Percentiles rank a stretch among this genome's conserved stretches.
These are phyloP conservation scores for Gasterosteus nipponicus DNA, from an alignment of 2,113 vertebrate genomes.

Conservation along the genomic window DNA sequence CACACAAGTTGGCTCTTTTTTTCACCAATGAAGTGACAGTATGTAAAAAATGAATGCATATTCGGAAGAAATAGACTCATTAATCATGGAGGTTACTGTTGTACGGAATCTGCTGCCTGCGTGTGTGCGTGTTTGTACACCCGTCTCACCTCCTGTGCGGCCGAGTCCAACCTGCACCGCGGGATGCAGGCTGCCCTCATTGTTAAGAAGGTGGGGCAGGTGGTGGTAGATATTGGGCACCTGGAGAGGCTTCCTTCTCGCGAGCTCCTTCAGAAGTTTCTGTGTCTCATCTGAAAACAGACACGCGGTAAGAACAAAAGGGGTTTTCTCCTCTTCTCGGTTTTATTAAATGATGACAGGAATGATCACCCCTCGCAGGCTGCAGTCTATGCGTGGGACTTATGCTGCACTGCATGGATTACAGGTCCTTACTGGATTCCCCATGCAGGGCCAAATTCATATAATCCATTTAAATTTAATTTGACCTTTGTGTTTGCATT, in stretches of 20 bases:
- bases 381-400: background rate
- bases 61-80: background rate
- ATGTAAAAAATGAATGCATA: background rate
- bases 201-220: conserved; percentile 97
- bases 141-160: conserved; percentile 90
- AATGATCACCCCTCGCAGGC: background rate
- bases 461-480: background rate
- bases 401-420: background rate
- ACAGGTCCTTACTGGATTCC: background rate
- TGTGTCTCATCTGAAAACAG: conserved; percentile 89
- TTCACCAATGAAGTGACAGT: too few relatives aligned
- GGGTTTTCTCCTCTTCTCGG: background rate
- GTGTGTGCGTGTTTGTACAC: background rate
- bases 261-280: conserved; percentile 94
- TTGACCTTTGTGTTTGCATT: background rate
- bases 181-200: conserved; percentile 96
- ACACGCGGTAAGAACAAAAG: background rate
- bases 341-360: background rate
- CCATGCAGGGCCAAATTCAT: background rate
- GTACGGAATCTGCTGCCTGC: background rate
- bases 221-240: conserved; percentile 99
- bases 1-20: too few relatives aligned
- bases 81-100: background rate
- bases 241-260: conserved; percentile 92
- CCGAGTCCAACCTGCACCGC: conserved; percentile 93